Conservation (phyloP, 64 coral and sea anemone species). For the Montipora sp. region DNA sequence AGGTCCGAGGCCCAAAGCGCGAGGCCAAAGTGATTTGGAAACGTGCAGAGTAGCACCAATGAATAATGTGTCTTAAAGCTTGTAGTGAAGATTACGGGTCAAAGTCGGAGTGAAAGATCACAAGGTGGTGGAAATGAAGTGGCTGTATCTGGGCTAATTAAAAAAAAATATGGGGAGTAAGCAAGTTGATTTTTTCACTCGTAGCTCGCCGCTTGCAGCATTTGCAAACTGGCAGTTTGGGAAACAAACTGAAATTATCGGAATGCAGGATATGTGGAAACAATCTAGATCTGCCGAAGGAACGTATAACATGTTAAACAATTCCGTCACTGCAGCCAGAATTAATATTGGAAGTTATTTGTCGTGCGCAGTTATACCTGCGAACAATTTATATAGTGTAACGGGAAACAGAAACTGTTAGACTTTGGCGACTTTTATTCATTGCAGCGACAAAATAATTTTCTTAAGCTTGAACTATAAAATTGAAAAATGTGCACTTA, state of each 20-base stretch:
- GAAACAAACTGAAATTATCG: constrained; percentile 19
- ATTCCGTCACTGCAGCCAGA: not conserved
- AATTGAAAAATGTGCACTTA: not conserved
- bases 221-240: constrained; percentile 10
- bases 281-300: not conserved
- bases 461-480: constrained; percentile 33
- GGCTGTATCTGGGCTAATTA: constrained; percentile 10
- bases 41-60: not conserved
- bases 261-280: constrained; percentile 20
- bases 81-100: not conserved
- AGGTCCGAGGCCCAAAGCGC: constrained; percentile 47
- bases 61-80: not conserved
- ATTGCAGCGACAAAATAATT: constrained; percentile 29
- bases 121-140: constrained; percentile 14
- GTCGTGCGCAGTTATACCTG: not conserved
- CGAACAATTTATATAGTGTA: not conserved
- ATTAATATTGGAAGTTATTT: constrained; percentile 27
- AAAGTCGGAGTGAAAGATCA: constrained; percentile 43
- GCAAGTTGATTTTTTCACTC: not conserved
- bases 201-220: constrained; percentile 3
- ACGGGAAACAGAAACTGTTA: not conserved
- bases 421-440: not conserved
- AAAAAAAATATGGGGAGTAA: constrained; percentile 11
- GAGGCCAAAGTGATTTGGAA: constrained; percentile 50
- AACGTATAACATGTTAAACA: constrained; percentile 40